Percentiles rank a stretch among this genome's conserved stretches.
Conservation (phyloP, 2,113 vertebrate species). For the Epinephelus cyanopodus region DNA sequence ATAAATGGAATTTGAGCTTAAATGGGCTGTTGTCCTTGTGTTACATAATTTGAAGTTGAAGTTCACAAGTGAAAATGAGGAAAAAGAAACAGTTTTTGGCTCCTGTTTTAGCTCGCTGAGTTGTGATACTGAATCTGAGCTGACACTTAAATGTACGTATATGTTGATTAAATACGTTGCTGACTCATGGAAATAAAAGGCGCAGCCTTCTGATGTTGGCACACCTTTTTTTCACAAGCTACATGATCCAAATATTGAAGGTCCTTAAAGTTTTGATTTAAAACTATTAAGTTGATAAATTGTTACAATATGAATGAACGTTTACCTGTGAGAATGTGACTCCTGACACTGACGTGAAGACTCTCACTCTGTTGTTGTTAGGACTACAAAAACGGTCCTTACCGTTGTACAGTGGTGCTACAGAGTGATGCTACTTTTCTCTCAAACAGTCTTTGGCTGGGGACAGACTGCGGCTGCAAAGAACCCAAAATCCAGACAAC, state of each 20-base stretch:
- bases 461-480: background rate
- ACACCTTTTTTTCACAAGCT: background rate
- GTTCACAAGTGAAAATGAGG: too few species aligned
- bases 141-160: too few species aligned
- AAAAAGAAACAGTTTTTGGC: too few species aligned
- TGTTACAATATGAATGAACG: background rate
- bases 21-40: too few species aligned
- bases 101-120: too few species aligned
- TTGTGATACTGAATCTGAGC: too few species aligned
- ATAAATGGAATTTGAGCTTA: too few species aligned
- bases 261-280: background rate
- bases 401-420: background rate
- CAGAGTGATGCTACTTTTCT: background rate
- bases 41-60: too few species aligned
- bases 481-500: background rate
- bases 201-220: background rate
- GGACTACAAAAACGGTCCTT: background rate
- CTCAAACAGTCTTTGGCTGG: background rate
- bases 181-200: background rate
- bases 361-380: background rate
- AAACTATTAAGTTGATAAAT: background rate
- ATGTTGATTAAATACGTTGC: too few species aligned
- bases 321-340: background rate
- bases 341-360: background rate
- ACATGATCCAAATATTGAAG: too few species aligned